A percentile compares a stretch with the other conserved stretches of the same genome.
Conservation (phyloP, 1,140 invertebrate species). For the Bombus terrestris region DNA sequence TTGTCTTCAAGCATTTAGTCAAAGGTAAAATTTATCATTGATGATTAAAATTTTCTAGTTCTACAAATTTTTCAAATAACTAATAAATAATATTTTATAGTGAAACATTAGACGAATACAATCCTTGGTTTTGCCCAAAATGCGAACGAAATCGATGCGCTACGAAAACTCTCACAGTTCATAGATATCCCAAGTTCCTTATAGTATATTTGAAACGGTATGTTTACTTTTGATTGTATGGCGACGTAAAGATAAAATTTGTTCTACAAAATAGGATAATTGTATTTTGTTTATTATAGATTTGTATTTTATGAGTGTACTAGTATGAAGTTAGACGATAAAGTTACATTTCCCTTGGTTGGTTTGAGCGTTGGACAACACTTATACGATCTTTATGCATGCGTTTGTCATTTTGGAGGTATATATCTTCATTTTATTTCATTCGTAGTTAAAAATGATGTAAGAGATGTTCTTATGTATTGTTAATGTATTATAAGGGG, state of each 20-base stretch:
- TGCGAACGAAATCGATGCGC: conserved; percentile 88
- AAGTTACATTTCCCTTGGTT: conserved; percentile 86
- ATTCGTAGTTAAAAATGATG: background rate
- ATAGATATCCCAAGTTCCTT: conserved; percentile 87
- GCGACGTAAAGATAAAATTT: background rate
- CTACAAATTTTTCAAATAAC: background rate
- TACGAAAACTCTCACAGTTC: conserved; percentile 88
- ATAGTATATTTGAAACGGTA: conserved; percentile 89
- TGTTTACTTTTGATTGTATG: background rate
- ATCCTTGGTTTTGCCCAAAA: conserved; percentile 89
- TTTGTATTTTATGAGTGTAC: conserved; percentile 88
- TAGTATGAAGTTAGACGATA: conserved; percentile 88
- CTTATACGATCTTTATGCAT: conserved; percentile 87
- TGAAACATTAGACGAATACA: conserved; percentile 87
- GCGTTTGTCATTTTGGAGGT: conserved; percentile 90
- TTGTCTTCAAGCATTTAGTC: conserved; percentile 88
- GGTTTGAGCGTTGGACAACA: conserved; percentile 82
- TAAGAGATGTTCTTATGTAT: background rate
- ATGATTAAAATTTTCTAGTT: background rate
- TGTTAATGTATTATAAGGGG: conserved; percentile 80
- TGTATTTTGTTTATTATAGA: conserved; percentile 77
- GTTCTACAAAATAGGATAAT: background rate
- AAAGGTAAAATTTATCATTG: conserved; percentile 81
- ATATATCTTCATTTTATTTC: conserved; percentile 39
- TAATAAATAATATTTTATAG: conserved; percentile 75